These are phyloP conservation scores for Capra hircus DNA, from an alignment of 2,113 vertebrate genomes.

Conservation along the genomic window DNA sequence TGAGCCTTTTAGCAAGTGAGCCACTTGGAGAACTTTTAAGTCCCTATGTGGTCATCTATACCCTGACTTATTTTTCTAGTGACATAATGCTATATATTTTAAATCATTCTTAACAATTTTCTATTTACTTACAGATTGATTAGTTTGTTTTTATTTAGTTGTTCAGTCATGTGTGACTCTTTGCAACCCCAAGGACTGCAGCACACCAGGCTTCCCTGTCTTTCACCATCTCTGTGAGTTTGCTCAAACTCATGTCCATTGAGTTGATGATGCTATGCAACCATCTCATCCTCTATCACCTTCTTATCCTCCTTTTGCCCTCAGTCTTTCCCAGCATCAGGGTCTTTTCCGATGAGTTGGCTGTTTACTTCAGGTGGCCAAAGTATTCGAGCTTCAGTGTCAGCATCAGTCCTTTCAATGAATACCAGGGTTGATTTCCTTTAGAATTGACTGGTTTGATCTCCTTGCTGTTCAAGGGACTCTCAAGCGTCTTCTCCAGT, in stretches of 20 bases:
- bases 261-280: not conserved
- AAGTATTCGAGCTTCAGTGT: not conserved
- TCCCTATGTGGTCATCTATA: not conserved
- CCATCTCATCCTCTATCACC: not conserved
- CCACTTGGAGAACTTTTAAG: not conserved
- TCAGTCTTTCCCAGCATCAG: not conserved
- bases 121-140: not conserved
- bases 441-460: not conserved
- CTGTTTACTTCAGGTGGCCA: not conserved
- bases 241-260: not conserved
- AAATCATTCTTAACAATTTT: not conserved
- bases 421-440: not conserved
- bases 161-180: not conserved
- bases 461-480: not conserved
- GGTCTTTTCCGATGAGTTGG: not conserved
- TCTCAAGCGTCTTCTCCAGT: not conserved
- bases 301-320: not conserved
- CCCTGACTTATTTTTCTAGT: not conserved
- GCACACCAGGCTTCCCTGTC: not conserved
- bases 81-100: not conserved
- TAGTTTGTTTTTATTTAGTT: not conserved
- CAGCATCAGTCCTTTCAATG: not conserved
- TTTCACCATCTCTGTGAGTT: not conserved
- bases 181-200: not conserved
- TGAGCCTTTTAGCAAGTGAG: not conserved